Base-by-base conservation (phyloP, 1,140 invertebrate genomes). In the Drepana arcuata region DNA sequence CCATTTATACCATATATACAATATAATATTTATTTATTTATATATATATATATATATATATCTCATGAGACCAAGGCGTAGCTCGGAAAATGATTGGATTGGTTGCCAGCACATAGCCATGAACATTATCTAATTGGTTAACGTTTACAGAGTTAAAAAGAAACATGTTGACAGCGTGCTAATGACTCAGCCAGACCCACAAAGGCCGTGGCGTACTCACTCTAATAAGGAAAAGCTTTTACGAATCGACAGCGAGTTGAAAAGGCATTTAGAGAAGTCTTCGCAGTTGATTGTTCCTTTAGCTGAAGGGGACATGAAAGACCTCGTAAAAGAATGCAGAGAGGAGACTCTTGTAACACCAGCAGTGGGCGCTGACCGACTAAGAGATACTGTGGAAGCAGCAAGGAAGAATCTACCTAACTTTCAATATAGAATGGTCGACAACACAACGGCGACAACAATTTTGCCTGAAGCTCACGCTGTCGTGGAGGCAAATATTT, bases 181-280 rank as follows among this genome's bases (percentile, higher is more conserved):
- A n/a, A 11, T 34, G 10, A 38, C 26, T 7, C 30, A 5, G 7
- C 10, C 43, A 2, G 72, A 80, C 35, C 56, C 61, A 0, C 77
- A 71, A 18, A 57, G 65, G 34, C 67, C 73, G 0, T 80, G 75
- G 75, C 59, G 75, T 0, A 73, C 64, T 1, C 47, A 80, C 33
- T 64, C 71, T 0, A 61, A 34, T 31, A 69, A 59, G 38, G 74
- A 79, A 38, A 67, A 61, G 30, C 47, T 78, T 1, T 16, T 66
- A 3, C 60, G 68, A 1, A 66, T 78, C 14, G 60, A 78, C 15
- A 53, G 48, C 14, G 60, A 78, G 37, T 28, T 78, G 0, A 74
- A 66, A 33, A 47, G 57, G 25, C 69, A 77, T 10, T 32, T 53
- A 2, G 66, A 72, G 14, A 63, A 48, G 14, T 41, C 48, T 1